Conservation (phyloP, 1,140 invertebrate genomes). For the Pseudoatta argentina region DNA sequence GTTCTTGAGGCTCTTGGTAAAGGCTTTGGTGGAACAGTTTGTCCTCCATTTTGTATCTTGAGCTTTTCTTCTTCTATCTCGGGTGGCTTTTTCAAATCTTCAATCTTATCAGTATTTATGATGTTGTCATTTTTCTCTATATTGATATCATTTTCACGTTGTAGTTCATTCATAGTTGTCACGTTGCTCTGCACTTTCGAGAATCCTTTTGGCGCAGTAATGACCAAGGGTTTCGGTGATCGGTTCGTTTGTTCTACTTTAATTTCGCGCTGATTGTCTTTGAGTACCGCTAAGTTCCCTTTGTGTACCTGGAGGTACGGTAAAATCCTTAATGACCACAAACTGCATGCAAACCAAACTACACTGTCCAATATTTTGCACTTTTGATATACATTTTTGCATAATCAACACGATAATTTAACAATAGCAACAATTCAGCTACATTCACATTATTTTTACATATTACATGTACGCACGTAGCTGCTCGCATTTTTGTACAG, state of each 20-base stretch:
- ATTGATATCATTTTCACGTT: constrained; percentile 77
- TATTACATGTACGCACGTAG: constrained; percentile 49
- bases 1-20: constrained; percentile 90
- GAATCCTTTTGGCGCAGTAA: constrained; percentile 81
- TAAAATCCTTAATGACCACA: constrained; percentile 75
- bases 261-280: constrained; percentile 82
- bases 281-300: constrained; percentile 84
- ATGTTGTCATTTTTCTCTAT: constrained; percentile 78
- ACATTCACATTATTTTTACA: constrained; percentile 64
- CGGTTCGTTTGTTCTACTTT: constrained; percentile 79
- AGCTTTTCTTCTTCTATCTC: constrained; percentile 81
- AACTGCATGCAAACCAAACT: constrained; percentile 54
- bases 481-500: constrained; percentile 48
- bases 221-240: constrained; percentile 79
- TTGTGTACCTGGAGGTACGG: constrained; percentile 84
- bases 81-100: constrained; percentile 74
- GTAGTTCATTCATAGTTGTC: not conserved
- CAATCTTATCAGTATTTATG: constrained; percentile 67
- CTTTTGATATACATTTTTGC: constrained; percentile 45
- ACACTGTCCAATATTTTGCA: constrained; percentile 43
- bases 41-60: constrained; percentile 82
- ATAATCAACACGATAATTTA: constrained; percentile 40
- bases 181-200: constrained; percentile 77
- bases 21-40: constrained; percentile 90
- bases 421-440: constrained; percentile 7